Conservation (phyloP, 2,888 invertebrate genomes). For the Hemithea aestivaria region DNA sequence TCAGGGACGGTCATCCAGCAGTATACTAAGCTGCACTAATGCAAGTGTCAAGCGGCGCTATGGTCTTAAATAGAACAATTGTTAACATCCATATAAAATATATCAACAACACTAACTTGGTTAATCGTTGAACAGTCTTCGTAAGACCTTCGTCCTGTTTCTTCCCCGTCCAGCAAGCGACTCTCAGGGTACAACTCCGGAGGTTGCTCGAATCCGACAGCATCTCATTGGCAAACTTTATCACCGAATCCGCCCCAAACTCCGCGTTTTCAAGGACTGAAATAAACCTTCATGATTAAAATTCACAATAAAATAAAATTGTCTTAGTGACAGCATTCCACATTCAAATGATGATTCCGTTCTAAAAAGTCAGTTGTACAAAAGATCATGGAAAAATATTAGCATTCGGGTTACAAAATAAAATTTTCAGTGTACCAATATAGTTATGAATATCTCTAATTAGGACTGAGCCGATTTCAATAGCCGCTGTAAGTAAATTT, state of each 20-base stretch:
- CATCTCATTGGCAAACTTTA: slow-evolving; percentile 47
- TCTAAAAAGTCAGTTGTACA: slow-evolving; percentile 47
- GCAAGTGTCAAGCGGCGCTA: no score
- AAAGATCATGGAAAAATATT: slow-evolving; percentile 38
- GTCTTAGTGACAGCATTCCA: slow-evolving; percentile 37
- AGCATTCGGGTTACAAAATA: slow-evolving; percentile 73
- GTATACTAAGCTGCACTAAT: no score
- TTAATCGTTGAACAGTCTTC: slow-evolving; percentile 40
- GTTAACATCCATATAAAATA: no score
- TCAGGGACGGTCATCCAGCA: no score
- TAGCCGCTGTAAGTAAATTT: slow-evolving; percentile 46
- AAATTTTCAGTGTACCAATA: slow-evolving; percentile 71
- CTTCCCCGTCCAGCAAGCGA: slow-evolving; percentile 60
- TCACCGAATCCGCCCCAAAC: slow-evolving; percentile 42
- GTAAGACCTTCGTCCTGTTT: slow-evolving; percentile 34
- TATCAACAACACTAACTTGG: slow-evolving; percentile 55
- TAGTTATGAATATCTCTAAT: slow-evolving; percentile 44
- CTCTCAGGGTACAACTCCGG: slow-evolving; percentile 48
- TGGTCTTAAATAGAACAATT: no score
- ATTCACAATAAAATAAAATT: slow-evolving; percentile 3
- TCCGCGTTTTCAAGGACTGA: slow-evolving; percentile 49
- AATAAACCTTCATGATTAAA: slow-evolving; percentile 13
- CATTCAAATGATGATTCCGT: slow-evolving; percentile 37
- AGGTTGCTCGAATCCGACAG: slow-evolving; percentile 38
- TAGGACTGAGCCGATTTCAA: slow-evolving; percentile 34